Base-by-base conservation (phyloP, 2,113 vertebrate genomes). In the Scomber scombrus region DNA sequence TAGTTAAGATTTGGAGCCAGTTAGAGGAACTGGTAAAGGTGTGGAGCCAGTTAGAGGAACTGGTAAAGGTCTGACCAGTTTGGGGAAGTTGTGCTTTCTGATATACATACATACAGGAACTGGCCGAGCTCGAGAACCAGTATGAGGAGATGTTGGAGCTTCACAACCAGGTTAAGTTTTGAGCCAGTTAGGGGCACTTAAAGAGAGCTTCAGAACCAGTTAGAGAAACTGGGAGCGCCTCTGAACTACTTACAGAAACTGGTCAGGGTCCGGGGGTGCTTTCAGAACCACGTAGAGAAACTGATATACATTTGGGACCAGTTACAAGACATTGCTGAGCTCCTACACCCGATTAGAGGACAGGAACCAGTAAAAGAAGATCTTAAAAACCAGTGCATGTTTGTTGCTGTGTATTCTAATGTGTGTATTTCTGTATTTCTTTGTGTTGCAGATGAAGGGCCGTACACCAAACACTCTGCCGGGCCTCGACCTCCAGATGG, bases 401-500 rank as follows among this genome's bases (percentile, higher is more conserved):
- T 2, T 57, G 45, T 60, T n/a, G 16, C 12, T 56, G 51, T 49
- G 43, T 47, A 11, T 14, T 13, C 1, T n/a, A 11, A 57, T 14
- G 50, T 47, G 46, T 72, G 51, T 23, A 23, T 80, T 15, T 75
- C 0, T 72, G 51, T 23, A 23, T 80, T 15, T 75, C 0, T 75
- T 78, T 92, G 92, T 95, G 93, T 95, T 93, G 56, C 96, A 99
- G 98, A 99, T 98, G 98, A 99, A 89, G 98, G 98, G 93, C 97
- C 97, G 84, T 99, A 99, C 93, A 96, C 96, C 89, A 99, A 99
- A 92, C 97, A 98, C 95, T 95, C 97, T 89, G 96, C 95, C 91
- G 97, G 97, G 90, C 95, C 96, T 83, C 96, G 96, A 90, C 95
- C 97, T 91, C 95, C 97, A 63, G 98, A 99, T 91, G 97, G 98